Conservation (phyloP, 2,797 vertebrate genomes). For the Caiman crocodilus region DNA sequence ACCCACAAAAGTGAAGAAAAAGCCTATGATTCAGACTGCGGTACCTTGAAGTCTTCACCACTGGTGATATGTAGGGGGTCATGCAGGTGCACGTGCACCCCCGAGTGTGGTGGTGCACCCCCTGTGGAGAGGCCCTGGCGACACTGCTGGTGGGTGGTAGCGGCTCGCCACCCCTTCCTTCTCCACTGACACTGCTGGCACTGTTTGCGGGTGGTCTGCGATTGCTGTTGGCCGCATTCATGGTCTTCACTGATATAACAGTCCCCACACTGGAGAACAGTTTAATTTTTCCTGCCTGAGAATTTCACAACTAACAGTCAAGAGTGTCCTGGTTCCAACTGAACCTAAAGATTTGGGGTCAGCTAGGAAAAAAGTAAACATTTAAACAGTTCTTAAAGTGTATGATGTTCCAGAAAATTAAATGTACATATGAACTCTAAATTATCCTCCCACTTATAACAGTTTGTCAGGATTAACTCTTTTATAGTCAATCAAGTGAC, state of each 20-base stretch:
- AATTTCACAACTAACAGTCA: not conserved
- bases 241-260: not conserved
- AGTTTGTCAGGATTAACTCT: conserved; percentile 1
- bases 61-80: too few relatives aligned
- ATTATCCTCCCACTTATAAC: not conserved
- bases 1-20: not conserved
- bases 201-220: too few relatives aligned
- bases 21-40: not conserved
- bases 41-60: too few relatives aligned
- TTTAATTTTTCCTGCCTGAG: not conserved
- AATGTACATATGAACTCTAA: not conserved
- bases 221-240: too few relatives aligned
- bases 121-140: too few relatives aligned
- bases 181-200: too few relatives aligned
- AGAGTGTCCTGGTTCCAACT: not conserved
- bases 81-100: too few relatives aligned
- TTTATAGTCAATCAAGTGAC: not conserved
- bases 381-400: not conserved
- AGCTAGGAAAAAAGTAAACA: not conserved
- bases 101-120: too few relatives aligned
- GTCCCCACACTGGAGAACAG: not conserved
- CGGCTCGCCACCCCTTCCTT: too few relatives aligned
- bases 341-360: not conserved
- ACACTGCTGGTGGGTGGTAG: too few relatives aligned
- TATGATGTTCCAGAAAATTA: not conserved